Percentiles rank a stretch among this genome's conserved stretches.
Evolutionary conservation across 1,140 invertebrate species (phyloP).

Genomic region (Lucilia cuprina): DNA sequence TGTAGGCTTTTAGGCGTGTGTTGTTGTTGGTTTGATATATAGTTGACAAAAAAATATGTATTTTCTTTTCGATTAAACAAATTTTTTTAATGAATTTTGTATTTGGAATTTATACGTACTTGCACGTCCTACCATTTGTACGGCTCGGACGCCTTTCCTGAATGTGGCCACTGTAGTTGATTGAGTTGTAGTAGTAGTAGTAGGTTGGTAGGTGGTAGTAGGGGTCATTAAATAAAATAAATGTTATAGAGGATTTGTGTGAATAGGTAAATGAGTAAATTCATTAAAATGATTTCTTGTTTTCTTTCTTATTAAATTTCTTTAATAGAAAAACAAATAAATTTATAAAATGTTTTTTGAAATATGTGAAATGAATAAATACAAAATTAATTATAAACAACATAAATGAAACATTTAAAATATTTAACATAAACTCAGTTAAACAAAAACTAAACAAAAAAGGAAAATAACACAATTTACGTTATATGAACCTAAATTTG

Average conservation of each 20-base stretch:
- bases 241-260: constrained; percentile 37
- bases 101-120: constrained; percentile 79
- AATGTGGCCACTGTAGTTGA: constrained; percentile 92
- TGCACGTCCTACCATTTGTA: constrained; percentile 96
- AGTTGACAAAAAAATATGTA: not conserved
- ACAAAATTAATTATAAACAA: not conserved
- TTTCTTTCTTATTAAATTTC: constrained; percentile 8
- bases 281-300: constrained; percentile 24
- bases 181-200: constrained; percentile 45
- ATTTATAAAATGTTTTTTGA: constrained; percentile 24
- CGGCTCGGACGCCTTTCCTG: constrained; percentile 98
- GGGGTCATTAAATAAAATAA: constrained; percentile 33
- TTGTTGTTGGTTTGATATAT: constrained; percentile 4
- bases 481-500: constrained; percentile 1
- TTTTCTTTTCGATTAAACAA: not conserved
- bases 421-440: not conserved
- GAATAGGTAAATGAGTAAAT: constrained; percentile 25
- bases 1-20: constrained; percentile 3
- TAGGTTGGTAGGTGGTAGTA: constrained; percentile 19
- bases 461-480: not conserved
- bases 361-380: constrained; percentile 18
- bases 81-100: constrained; percentile 16
- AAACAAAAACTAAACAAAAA: not conserved
- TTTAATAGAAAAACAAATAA: constrained; percentile 22
- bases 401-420: not conserved